Evolutionary conservation across 2,888 invertebrate species (phyloP).

Genomic region (Ophion ellenae): DNA sequence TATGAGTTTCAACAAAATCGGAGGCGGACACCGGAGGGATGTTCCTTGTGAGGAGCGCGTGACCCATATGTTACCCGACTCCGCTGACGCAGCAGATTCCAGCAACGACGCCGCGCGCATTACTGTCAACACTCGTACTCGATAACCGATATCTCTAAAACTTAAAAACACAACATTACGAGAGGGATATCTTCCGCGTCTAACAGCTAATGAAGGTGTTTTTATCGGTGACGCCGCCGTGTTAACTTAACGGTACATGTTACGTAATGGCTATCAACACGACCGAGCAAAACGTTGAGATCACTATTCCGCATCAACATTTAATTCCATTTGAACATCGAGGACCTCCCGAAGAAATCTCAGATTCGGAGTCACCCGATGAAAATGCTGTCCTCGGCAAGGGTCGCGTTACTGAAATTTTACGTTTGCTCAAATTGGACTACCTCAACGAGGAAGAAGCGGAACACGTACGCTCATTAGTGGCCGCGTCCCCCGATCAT

Average conservation of each 20-base stretch:
- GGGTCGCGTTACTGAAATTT: conserved; percentile 6
- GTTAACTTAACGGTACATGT: neutral
- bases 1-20: too few species aligned
- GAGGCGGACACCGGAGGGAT: too few species aligned
- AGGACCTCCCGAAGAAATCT: conserved; percentile 30
- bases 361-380: conserved; percentile 6
- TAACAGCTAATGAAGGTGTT: neutral
- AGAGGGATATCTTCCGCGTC: neutral
- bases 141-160: neutral
- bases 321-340: neutral
- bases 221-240: neutral
- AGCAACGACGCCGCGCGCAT: neutral
- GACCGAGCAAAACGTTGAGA: neutral
- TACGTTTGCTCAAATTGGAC: neutral
- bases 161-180: neutral
- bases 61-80: neutral
- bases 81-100: neutral
- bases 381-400: neutral
- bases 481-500: neutral
- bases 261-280: conserved; percentile 2
- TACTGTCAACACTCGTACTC: neutral
- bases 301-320: too few species aligned
- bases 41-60: neutral
- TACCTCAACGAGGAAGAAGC: neutral
- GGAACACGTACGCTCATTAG: neutral